These are phyloP conservation scores for Euzetes globulus DNA, from an alignment of 2,888 invertebrate genomes.

Conservation along the genomic window DNA sequence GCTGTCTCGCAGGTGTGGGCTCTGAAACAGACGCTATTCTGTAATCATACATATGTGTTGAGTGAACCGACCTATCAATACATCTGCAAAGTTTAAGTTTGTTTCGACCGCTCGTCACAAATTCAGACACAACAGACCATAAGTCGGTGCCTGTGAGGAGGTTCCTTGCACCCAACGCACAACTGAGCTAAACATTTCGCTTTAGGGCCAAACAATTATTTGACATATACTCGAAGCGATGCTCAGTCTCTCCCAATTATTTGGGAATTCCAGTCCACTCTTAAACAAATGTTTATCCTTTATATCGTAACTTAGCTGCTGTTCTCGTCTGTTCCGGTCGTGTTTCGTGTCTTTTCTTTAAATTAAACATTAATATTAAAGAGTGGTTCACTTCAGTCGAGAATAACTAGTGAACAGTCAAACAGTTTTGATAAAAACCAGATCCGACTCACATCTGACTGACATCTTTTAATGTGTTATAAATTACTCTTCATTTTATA, in stretches of 20 bases:
- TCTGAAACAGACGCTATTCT: not conserved
- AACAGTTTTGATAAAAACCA: not conserved
- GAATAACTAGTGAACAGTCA: not conserved
- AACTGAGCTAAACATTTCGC: not conserved
- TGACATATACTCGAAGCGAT: not conserved
- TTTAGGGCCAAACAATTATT: not conserved
- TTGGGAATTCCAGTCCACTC: not conserved
- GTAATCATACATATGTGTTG: constrained; percentile 14
- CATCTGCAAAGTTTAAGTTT: constrained; percentile 18
- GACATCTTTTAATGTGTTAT: not conserved
- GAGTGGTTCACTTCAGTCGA: not conserved
- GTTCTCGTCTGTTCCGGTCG: not conserved
- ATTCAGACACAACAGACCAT: constrained; percentile 18
- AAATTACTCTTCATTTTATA: not conserved
- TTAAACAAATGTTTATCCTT: constrained; percentile 9
- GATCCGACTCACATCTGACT: not conserved
- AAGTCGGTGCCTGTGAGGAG: not conserved
- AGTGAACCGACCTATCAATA: constrained; percentile 3
- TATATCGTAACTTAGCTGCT: not conserved
- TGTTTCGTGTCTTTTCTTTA: not conserved
- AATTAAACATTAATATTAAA: not conserved
- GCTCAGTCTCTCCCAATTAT: not conserved
- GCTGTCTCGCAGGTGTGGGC: constrained; percentile 19
- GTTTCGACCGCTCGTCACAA: constrained; percentile 9
- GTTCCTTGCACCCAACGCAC: not conserved